Evolutionary conservation across 2,113 vertebrate species (phyloP).

Genomic region (Cyanoderma ruficeps): DNA sequence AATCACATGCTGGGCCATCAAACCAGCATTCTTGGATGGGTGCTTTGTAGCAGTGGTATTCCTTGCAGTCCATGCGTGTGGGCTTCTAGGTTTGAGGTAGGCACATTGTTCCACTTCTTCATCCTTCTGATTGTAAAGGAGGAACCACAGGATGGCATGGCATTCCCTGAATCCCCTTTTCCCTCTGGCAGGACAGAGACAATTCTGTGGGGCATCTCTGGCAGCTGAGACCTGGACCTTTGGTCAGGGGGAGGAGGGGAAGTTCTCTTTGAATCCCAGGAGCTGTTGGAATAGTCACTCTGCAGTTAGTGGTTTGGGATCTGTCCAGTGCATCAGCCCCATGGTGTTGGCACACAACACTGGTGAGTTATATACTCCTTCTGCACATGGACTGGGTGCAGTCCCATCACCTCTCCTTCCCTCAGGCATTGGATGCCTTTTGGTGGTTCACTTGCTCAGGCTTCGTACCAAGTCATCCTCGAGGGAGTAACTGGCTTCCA

Average conservation of each 20-base stretch:
- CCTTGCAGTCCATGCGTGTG: not conserved
- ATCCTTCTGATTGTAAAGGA: not conserved
- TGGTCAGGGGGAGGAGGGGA: not conserved
- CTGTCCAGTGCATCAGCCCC: not conserved
- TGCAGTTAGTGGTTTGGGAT: not conserved
- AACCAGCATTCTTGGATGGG: not conserved
- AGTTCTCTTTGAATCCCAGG: not conserved
- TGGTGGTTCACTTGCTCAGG: not conserved
- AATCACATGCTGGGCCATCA: not conserved
- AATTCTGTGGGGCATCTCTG: not conserved
- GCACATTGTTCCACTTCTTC: not conserved
- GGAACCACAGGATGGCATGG: not conserved
- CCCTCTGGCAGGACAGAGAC: not conserved
- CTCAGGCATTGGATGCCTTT: not conserved
- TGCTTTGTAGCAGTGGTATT: not conserved
- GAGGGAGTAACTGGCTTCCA: not conserved
- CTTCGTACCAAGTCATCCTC: not conserved
- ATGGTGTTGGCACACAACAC: not conserved
- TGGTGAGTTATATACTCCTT: not conserved
- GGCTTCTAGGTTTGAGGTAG: not conserved
- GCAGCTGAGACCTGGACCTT: rapidly evolving
- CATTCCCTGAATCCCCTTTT: not conserved
- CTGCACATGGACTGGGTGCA: not conserved
- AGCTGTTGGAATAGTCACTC: not conserved
- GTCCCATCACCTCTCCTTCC: not conserved